Percentiles rank a stretch among this genome's conserved stretches.
These are phyloP conservation scores for Aramus guarauna DNA, from an alignment of 2,113 vertebrate genomes.

Conservation along the genomic window DNA sequence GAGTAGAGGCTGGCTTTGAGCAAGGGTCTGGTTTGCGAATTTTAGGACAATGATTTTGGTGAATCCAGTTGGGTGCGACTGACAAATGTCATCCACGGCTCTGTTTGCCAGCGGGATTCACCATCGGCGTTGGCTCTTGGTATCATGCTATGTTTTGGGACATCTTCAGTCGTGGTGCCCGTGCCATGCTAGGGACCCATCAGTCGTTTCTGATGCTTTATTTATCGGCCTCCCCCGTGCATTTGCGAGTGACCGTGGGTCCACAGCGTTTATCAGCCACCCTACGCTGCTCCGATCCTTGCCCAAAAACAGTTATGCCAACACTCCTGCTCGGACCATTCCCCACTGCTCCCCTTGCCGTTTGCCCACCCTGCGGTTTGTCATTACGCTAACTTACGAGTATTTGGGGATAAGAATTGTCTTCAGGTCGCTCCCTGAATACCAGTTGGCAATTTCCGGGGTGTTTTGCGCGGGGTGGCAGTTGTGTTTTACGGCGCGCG, in stretches of 20 bases:
- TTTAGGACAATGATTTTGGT: not conserved
- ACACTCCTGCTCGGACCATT: fast-evolving
- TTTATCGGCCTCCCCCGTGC: not conserved
- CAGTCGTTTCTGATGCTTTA: not conserved
- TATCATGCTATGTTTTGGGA: fast-evolving
- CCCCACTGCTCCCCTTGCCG: not conserved
- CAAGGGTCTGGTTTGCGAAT: no score
- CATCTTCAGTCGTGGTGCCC: fast-evolving
- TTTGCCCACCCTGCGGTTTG: fast-evolving
- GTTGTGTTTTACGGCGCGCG: fast-evolving
- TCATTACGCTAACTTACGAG: not conserved
- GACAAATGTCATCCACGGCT: fast-evolving
- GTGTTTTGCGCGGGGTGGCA: not conserved
- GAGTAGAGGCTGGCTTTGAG: not conserved
- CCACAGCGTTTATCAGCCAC: not conserved
- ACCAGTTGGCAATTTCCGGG: not conserved
- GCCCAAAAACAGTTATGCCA: not conserved
- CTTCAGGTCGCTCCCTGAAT: not conserved
- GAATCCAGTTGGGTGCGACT: not conserved
- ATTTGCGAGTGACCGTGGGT: not conserved
- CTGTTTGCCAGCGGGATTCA: not conserved
- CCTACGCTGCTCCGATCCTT: not conserved
- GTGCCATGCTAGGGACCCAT: not conserved
- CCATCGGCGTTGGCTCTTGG: fast-evolving
- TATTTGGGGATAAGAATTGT: not conserved